A percentile compares a stretch with the other conserved stretches of the same genome.
Evolutionary conservation across 2,797 vertebrate genomes (phyloP).

Genomic region (Rhinophrynus dorsalis): DNA sequence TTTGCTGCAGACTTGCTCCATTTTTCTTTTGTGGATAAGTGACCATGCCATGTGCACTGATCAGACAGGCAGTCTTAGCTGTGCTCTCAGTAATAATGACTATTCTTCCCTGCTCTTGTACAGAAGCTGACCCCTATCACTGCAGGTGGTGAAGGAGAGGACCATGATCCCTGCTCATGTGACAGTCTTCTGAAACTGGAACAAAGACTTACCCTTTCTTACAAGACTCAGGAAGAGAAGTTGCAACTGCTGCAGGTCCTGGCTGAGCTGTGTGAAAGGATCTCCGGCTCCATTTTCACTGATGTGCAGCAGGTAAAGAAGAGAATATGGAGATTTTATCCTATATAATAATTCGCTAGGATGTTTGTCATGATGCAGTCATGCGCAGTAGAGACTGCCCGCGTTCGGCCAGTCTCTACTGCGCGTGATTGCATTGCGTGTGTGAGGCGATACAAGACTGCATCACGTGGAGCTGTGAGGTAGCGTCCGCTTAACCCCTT

Average conservation of each 20-base stretch:
- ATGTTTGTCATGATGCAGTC: no score
- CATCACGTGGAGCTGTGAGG: no score
- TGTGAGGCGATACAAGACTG: no score
- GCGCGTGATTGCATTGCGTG: no score
- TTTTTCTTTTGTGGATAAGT: no score
- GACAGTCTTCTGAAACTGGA: slow-evolving; percentile 77
- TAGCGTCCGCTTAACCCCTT: no score
- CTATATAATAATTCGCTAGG: no score
- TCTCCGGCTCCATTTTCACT: slow-evolving; percentile 79
- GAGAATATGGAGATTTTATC: rapidly evolving
- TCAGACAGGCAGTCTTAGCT: neutral
- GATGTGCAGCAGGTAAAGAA: slow-evolving; percentile 80
- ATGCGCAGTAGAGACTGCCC: no score
- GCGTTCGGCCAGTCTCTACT: no score
- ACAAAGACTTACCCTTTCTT: slow-evolving; percentile 54
- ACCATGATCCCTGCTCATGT: slow-evolving; percentile 48
- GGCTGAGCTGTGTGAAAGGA: slow-evolving; percentile 78
- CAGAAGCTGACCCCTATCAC: slow-evolving; percentile 81
- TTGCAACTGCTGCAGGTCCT: slow-evolving; percentile 82
- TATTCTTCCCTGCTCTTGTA: neutral
- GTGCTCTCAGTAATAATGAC: neutral
- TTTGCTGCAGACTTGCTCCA: no score
- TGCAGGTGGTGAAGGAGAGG: slow-evolving; percentile 52
- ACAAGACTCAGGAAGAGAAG: slow-evolving; percentile 58
- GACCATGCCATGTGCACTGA: neutral